Evolutionary conservation across 2,113 vertebrate genomes (phyloP), one percentile per base, ranked within the genome.

Genomic region (Prunella himalayana): DNA sequence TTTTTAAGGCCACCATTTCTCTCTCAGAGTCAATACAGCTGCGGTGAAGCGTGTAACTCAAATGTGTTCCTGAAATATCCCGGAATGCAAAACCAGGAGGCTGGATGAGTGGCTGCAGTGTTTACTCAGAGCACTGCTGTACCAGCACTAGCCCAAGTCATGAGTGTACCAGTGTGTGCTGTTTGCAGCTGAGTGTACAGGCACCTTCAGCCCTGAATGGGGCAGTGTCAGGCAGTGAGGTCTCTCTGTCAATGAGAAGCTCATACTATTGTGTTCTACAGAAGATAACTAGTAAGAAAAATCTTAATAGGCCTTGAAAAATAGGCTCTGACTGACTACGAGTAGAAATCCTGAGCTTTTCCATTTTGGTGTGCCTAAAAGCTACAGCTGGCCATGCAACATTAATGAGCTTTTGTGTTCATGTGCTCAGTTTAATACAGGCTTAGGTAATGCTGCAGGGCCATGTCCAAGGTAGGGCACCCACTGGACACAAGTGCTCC

Each of bases 1-100:
- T 90, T 83, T 90, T 78, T 61, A 69, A 97, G 44, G 79, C 75
- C 45, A 83, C 47, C 45, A 37, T 82, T 92, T 88, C 75, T 90
- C 31, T 59, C 88, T 79, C 87, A 79, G 75, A 93, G 70, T 93
- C 87, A 80, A 39, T 60, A 61, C 1, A 24, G 76, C 78, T 82
- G 79, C 0, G 25, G 85, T 78, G 59, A 92, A 95, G 44, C 15
- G 8, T n/a, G 59, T 77, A 93, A 71, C 71, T 79, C 82, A 73
- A 51, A 73, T 14, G 35, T 3, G 6, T 45, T 90, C 45, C 69
- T 73, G 69, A 87, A 79, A 78, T 78, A 90, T 37, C 78, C 70
- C 44, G 42, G 57, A 82, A 59, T 91, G 72, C 75, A 71, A 84
- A 83, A 73, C 64, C 44, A 56, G 86, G 76, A 50, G 88, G 61